phyloP scores from a whole-genome alignment of 2,113 vertebrate species.

The Poicephalus gulielmi region DNA sequence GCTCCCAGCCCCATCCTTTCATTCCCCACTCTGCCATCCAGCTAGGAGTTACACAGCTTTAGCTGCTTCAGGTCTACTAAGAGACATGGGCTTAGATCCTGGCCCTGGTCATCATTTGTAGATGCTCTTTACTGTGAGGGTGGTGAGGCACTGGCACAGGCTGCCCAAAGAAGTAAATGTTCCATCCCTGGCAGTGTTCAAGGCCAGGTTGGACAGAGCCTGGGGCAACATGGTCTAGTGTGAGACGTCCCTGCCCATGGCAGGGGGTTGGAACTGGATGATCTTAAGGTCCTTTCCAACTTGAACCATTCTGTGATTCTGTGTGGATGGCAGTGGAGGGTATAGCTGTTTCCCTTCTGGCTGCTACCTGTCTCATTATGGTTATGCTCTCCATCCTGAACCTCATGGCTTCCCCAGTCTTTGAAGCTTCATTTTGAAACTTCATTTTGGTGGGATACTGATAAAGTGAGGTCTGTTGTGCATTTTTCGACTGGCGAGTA shows the following conservation, averaged over 20 bases:
- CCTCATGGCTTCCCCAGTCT: not conserved
- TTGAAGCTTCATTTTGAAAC: not conserved
- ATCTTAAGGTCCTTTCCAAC: not conserved
- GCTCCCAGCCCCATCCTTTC: not conserved
- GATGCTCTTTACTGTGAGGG: not conserved
- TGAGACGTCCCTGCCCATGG: not conserved
- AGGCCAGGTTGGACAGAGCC: not conserved
- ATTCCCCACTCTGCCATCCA: not conserved
- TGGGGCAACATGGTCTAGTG: not conserved
- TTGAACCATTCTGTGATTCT: not conserved
- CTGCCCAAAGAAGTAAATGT: not conserved
- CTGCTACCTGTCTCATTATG: not conserved
- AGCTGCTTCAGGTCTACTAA: not conserved
- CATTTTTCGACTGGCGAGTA: not conserved
- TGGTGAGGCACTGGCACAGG: not conserved
- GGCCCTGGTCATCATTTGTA: not conserved
- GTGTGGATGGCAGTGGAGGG: not conserved
- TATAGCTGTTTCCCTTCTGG: not conserved
- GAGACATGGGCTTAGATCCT: not conserved
- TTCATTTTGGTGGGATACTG: not conserved
- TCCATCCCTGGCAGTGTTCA: not conserved
- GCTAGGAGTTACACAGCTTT: not conserved
- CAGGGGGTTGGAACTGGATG: not conserved
- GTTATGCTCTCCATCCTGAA: not conserved
- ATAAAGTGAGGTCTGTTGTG: not conserved